These are phyloP conservation scores for Metopia argyrocephala DNA, from an alignment of 2,888 invertebrate genomes.

Conservation along the genomic window DNA sequence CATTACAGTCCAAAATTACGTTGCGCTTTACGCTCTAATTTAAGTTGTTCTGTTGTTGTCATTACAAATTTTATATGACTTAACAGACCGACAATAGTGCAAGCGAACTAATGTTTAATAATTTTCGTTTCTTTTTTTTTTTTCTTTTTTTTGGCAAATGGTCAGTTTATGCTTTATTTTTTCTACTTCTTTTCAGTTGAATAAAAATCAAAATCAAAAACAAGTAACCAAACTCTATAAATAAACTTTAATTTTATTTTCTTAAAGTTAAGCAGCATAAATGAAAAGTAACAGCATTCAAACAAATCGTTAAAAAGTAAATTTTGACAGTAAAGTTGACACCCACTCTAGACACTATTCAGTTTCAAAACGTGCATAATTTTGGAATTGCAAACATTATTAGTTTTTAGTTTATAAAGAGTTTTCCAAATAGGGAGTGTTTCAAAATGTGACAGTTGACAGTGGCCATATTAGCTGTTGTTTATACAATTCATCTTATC, in stretches of 20 bases:
- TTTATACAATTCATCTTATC: not conserved
- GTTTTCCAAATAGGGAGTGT: slow-evolving; percentile 32
- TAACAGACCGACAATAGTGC: too few species aligned
- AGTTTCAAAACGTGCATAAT: not conserved
- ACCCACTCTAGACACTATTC: slow-evolving; percentile 26
- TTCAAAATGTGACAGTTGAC: not conserved
- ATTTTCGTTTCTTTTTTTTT: slow-evolving; percentile 21
- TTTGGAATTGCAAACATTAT: not conserved
- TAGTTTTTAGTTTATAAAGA: not conserved
- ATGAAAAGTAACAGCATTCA: not conserved
- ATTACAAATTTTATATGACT: too few species aligned
- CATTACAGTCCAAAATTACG: too few species aligned
- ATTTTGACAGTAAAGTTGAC: slow-evolving; percentile 46
- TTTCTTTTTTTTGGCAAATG: too few species aligned
- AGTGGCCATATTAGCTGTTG: not conserved
- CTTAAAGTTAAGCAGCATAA: not conserved
- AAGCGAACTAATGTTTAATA: too few species aligned
- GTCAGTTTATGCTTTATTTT: too few species aligned
- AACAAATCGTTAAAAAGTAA: slow-evolving; percentile 28
- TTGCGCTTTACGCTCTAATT: too few species aligned
- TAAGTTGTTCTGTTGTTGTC: too few species aligned
- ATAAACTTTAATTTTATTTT: not conserved
- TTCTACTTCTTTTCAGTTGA: slow-evolving; percentile 7
- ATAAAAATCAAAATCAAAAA: too few species aligned
- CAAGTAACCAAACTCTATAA: not conserved